These are phyloP conservation scores for Dryomyza anilis DNA, from an alignment of 2,888 invertebrate species.

Conservation along the genomic window DNA sequence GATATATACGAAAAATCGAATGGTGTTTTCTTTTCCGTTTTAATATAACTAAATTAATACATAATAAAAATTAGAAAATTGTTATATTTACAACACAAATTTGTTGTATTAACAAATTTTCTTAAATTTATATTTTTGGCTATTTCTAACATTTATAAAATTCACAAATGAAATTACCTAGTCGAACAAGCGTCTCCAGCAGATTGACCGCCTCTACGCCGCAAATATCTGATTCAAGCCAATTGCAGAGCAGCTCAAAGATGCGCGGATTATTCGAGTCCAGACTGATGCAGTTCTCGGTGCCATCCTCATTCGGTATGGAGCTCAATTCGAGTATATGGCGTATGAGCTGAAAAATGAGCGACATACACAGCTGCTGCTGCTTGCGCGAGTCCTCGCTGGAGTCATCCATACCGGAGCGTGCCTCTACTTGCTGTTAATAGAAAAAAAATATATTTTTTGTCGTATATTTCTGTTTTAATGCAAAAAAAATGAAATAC, in stretches of 20 bases:
- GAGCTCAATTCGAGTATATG: conserved; percentile 48
- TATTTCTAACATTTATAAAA: no score
- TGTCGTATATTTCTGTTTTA: background rate
- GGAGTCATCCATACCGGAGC: conserved; percentile 46
- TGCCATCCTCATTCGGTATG: conserved; percentile 37
- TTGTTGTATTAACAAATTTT: no score
- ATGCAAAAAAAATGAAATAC: conserved; percentile 29
- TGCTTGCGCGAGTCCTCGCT: conserved; percentile 53
- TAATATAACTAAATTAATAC: no score
- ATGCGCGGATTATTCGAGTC: conserved; percentile 52
- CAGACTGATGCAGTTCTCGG: conserved; percentile 47
- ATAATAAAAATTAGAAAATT: no score
- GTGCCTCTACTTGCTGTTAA: conserved; percentile 45
- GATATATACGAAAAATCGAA: background rate
- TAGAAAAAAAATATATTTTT: background rate
- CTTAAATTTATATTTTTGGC: no score
- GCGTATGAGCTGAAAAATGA: conserved; percentile 49
- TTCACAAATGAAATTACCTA: no score
- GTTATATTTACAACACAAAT: no score
- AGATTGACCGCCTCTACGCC: conserved; percentile 52
- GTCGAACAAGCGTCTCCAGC: conserved; percentile 44
- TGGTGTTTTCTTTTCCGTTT: no score
- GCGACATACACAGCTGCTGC: conserved; percentile 50
- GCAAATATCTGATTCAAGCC: conserved; percentile 51
- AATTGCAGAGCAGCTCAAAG: conserved; percentile 49